phyloP scores from a whole-genome alignment of 2,888 invertebrate genomes.

The Hipparchia sbordonii region DNA sequence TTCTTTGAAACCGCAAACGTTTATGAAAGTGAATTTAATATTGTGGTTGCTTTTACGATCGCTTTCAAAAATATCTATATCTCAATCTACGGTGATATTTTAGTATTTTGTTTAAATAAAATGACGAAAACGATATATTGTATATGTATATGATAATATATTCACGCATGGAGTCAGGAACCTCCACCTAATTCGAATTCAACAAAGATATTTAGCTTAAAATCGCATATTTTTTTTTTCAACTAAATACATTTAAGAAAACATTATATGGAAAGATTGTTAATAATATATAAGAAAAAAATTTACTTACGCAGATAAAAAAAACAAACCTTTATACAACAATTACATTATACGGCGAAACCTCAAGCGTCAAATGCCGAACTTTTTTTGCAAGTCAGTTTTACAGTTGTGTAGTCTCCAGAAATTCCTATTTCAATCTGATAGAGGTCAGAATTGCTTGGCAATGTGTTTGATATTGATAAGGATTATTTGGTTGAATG shows the following conservation, averaged over 20 bases:
- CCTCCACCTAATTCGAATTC: too few relatives aligned
- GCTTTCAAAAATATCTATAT: conserved; percentile 29
- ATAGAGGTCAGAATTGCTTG: conserved; percentile 44
- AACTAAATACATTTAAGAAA: too few relatives aligned
- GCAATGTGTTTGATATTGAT: conserved; percentile 20
- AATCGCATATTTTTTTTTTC: too few relatives aligned
- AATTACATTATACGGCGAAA: conserved; percentile 77
- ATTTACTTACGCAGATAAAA: conserved; percentile 24
- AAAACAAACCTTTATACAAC: conserved; percentile 72
- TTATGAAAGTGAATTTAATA: conserved; percentile 48
- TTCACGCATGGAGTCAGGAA: background rate
- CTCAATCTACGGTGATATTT: background rate
- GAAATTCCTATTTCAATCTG: background rate
- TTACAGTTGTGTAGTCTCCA: conserved; percentile 5
- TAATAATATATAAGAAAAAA: background rate
- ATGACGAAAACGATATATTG: background rate
- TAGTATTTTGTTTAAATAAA: background rate
- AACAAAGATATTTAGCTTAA: too few relatives aligned
- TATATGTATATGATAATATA: background rate
- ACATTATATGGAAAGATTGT: too few relatives aligned
- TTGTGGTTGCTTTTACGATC: conserved; percentile 42
- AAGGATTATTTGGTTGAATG: conserved; percentile 32
- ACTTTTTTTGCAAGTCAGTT: conserved; percentile 43
- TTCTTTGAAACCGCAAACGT: conserved; percentile 48
- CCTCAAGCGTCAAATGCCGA: conserved; percentile 77